Conservation (phyloP, 2,888 invertebrate genomes). For the Coronaproctus castanopsis region DNA sequence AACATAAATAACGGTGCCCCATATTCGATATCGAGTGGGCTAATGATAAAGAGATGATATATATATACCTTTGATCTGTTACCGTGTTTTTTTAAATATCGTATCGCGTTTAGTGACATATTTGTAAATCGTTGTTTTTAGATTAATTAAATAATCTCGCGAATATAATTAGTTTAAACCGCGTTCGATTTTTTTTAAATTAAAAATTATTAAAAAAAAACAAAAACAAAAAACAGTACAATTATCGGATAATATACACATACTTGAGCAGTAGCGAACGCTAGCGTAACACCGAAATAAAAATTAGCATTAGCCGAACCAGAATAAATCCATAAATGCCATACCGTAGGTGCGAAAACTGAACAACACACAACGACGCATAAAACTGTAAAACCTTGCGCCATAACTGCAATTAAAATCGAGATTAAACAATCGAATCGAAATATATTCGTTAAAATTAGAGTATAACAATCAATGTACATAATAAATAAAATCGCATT, state of each 20-base stretch:
- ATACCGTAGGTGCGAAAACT: conserved; percentile 80
- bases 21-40: too few species aligned
- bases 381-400: conserved; percentile 82
- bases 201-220: neutral
- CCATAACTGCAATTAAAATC: conserved; percentile 49
- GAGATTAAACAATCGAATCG: too few species aligned
- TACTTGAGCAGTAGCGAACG: conserved; percentile 73
- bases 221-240: neutral
- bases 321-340: conserved; percentile 95
- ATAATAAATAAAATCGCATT: too few species aligned
- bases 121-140: too few species aligned
- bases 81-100: too few species aligned
- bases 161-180: neutral
- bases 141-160: too few species aligned
- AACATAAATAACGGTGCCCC: too few species aligned
- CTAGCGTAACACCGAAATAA: conserved; percentile 92
- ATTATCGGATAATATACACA: conserved; percentile 13
- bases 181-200: neutral
- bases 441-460: conserved; percentile 12
- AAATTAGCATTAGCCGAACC: conserved; percentile 99
- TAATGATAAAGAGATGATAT: too few species aligned
- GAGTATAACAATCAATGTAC: conserved; percentile 10
- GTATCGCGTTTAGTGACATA: too few species aligned
- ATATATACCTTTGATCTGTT: too few species aligned
- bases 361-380: conserved; percentile 75